Conservation (phyloP, 2,797 vertebrate genomes). For the Tympanoctomys barrerae region DNA sequence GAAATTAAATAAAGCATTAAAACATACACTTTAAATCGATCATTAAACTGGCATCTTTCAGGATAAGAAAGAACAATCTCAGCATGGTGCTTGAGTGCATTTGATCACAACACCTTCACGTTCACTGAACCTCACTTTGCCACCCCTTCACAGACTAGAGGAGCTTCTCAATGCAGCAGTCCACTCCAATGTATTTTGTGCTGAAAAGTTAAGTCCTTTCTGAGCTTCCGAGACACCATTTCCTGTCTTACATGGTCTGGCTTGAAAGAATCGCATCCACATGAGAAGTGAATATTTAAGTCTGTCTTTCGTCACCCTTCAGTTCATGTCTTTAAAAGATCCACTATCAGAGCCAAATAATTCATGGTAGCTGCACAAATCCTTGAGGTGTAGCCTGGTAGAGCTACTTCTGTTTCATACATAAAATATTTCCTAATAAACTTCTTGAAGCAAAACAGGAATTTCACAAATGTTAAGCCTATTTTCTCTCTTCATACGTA, state of each 20-base stretch:
- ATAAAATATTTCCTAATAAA: constrained; percentile 68
- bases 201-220: constrained; percentile 63
- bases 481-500: constrained; percentile 57
- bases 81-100: constrained; percentile 41
- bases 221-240: constrained; percentile 51
- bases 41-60: constrained; percentile 46
- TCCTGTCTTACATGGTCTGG: constrained; percentile 21
- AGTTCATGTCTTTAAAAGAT: constrained; percentile 53
- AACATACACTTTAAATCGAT: constrained; percentile 43
- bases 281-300: constrained; percentile 28
- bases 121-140: constrained; percentile 9
- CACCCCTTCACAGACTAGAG: constrained; percentile 22
- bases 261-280: constrained; percentile 33
- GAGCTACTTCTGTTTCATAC: constrained; percentile 41
- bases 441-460: constrained; percentile 64
- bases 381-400: constrained; percentile 42
- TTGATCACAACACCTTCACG: constrained; percentile 31
- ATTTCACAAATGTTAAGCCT: constrained; percentile 67
- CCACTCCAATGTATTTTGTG: constrained; percentile 59
- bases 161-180: background rate
- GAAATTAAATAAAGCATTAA: background rate
- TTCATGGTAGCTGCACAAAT: constrained; percentile 53
- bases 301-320: background rate
- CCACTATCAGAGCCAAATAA: constrained; percentile 55
- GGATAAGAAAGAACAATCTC: constrained; percentile 51